These are phyloP conservation scores for Australoheros scitulus DNA, from an alignment of 2,113 vertebrate genomes.

Conservation along the genomic window DNA sequence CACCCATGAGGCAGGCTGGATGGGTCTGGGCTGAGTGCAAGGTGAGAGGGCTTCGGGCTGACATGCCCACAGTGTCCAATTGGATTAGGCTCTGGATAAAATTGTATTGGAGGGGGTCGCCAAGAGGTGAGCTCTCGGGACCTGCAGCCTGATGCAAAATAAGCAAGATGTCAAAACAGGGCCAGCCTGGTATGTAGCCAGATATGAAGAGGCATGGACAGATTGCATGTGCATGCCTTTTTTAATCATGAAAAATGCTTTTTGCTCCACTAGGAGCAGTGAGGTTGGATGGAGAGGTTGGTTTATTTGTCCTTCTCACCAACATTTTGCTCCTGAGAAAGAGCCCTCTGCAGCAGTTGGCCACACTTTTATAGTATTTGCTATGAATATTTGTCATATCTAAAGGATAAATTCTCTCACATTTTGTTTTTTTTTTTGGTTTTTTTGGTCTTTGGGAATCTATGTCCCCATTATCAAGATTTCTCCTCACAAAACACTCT, in stretches of 20 bases:
- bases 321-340: not conserved
- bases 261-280: not conserved
- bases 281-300: not conserved
- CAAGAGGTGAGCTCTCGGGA: constrained; percentile 44
- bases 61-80: constrained; percentile 52
- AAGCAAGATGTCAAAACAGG: constrained; percentile 13
- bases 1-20: constrained; percentile 45
- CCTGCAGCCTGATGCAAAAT: not conserved
- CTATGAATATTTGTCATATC: not conserved
- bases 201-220: not conserved
- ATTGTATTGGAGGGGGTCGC: constrained; percentile 33
- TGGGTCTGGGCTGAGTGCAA: constrained; percentile 43
- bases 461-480: not conserved
- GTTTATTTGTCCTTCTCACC: not conserved
- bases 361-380: not conserved
- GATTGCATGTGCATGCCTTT: not conserved
- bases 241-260: not conserved
- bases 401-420: not conserved
- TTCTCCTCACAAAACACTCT: not conserved
- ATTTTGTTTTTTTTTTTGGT: not conserved
- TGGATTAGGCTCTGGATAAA: constrained; percentile 53
- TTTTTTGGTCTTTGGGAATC: not conserved
- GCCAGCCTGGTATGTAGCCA: not conserved
- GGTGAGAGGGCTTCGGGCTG: constrained; percentile 37
- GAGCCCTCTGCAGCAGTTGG: not conserved